Evolutionary conservation across 2,113 vertebrate species (phyloP), one percentile per base, ranked within the genome.

Genomic region (Charadrius vociferus): DNA sequence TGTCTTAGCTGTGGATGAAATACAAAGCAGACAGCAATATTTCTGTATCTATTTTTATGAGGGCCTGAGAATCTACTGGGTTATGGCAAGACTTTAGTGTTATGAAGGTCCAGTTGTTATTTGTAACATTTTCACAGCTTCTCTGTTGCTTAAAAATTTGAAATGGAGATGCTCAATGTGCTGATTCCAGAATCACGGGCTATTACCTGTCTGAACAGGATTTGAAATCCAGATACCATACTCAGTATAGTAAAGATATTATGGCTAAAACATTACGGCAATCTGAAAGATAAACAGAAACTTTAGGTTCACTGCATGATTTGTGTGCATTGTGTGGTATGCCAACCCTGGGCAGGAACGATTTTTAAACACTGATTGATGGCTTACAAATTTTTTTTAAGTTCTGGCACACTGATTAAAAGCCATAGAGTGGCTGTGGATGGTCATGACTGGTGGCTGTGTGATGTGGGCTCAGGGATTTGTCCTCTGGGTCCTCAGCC

Each of bases 21-120:
- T 32, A 29, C 56, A 34, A 11, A 20, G 43, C 53, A 77, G 43
- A 6, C 6, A 13, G 11, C 34, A 24, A 2, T 50, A 12, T 18
- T 36, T 4, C 7, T 3, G 2, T 27, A 4, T 14, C 1, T 75
- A 8, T 53, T 39, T 30, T 55, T 8, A 0, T 0, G 3, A 7
- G 39, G 47, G 5, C 0, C 0, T 7, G 29, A 30, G 58, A 6
- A 14, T 49, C 36, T 36, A 0, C 19, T 14, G 67, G 34, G 14
- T 53, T 37, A 2, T 5, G 56, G 53, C 49, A 49, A n/a, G n/a
- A 9, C 39, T 17, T 12, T 1, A 24, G 32, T 9, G 14, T 6
- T 65, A 8, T 3, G 19, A 16, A 15, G 63, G 59, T n/a, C 61
- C 5, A 3, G 9, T 45, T 63, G 37, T 67, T 22, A 0, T 11